phyloP scores from a whole-genome alignment of 2,888 invertebrate species.

The Hirtodrosophila cameraria region DNA sequence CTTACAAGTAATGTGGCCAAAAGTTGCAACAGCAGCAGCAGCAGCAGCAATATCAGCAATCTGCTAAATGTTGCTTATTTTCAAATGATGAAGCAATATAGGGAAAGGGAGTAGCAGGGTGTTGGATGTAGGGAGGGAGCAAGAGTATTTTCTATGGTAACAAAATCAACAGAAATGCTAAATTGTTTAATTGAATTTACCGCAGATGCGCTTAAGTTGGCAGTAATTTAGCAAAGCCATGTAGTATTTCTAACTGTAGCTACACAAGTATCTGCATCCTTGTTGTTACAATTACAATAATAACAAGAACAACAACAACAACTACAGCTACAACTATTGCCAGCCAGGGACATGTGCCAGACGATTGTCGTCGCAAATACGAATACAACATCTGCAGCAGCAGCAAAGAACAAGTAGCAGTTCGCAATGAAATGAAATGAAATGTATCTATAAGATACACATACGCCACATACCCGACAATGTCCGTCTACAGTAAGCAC shows the following conservation, averaged over 20 bases:
- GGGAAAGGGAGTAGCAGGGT: neutral
- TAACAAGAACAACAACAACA: too few species aligned
- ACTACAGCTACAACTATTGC: slow-evolving; percentile 15
- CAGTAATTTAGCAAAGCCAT: slow-evolving; percentile 73
- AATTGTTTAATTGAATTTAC: slow-evolving; percentile 79
- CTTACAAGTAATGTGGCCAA: slow-evolving; percentile 33
- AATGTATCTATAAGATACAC: slow-evolving; percentile 64
- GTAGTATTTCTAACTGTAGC: slow-evolving; percentile 40
- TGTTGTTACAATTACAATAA: slow-evolving; percentile 13
- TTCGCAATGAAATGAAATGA: slow-evolving; percentile 62
- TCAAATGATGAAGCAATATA: slow-evolving; percentile 19
- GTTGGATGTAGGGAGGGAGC: neutral
- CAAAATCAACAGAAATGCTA: slow-evolving; percentile 73
- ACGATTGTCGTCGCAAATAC: slow-evolving; percentile 67
- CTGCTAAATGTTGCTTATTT: slow-evolving; percentile 67
- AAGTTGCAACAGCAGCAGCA: slow-evolving; percentile 32
- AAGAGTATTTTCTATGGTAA: slow-evolving; percentile 29
- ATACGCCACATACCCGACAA: slow-evolving; percentile 20
- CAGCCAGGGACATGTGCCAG: slow-evolving; percentile 53
- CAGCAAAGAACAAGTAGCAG: slow-evolving; percentile 46
- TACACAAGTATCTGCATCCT: slow-evolving; percentile 34
- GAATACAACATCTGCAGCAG: slow-evolving; percentile 40
- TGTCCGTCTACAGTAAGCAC: slow-evolving; percentile 12
- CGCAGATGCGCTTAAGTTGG: slow-evolving; percentile 77
- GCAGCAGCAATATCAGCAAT: slow-evolving; percentile 35